Percentiles rank a stretch among this genome's conserved stretches.
Evolutionary conservation across 2,113 vertebrate genomes (phyloP).

Genomic region (Orcinus orca): DNA sequence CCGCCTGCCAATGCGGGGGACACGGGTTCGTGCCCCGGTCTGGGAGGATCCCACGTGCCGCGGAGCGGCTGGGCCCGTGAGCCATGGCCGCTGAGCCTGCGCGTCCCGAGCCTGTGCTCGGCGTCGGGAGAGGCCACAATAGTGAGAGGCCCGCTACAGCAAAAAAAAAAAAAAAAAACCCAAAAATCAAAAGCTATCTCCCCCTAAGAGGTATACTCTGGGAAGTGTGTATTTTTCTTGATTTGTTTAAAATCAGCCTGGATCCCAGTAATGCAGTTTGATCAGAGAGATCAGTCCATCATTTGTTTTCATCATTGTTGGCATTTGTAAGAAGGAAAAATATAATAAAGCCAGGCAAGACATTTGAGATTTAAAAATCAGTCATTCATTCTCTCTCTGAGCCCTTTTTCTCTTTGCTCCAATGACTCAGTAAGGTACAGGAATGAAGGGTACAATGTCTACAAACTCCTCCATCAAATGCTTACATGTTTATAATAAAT

Average conservation of each 20-base stretch:
- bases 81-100: too few relatives aligned
- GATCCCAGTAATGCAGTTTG: background rate
- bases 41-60: too few relatives aligned
- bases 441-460: fast-evolving
- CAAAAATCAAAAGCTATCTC: background rate
- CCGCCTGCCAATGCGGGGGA: too few relatives aligned
- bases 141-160: too few relatives aligned
- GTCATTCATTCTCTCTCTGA: background rate
- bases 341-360: background rate
- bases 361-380: slow-evolving; percentile 3
- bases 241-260: slow-evolving; percentile 40
- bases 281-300: slow-evolving; percentile 41
- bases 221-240: background rate
- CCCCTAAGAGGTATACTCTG: background rate
- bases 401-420: background rate
- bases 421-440: background rate
- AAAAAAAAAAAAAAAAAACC: too few relatives aligned
- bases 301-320: slow-evolving; percentile 5
- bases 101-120: too few relatives aligned
- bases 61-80: too few relatives aligned
- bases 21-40: too few relatives aligned
- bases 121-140: too few relatives aligned
- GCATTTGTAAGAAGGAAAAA: slow-evolving; percentile 45
- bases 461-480: background rate
- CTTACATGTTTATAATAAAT: background rate